Evolutionary conservation across 2,113 vertebrate species (phyloP).

Genomic region (Percopsis transmontana): DNA sequence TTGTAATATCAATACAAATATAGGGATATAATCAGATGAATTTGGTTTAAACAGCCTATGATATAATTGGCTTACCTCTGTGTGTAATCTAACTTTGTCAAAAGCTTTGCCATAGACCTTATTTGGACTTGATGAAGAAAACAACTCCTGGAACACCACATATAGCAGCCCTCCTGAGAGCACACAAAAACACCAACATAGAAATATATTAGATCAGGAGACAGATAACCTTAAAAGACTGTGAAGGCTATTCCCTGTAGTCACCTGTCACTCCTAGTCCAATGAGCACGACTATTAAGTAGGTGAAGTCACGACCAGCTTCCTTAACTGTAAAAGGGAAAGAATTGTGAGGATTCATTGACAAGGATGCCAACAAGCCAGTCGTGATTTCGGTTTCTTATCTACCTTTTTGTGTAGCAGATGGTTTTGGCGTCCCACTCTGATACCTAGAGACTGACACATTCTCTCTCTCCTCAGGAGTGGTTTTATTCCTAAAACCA

Average conservation of each 20-base stretch:
- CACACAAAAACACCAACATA: constrained; percentile 4
- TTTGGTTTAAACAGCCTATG: neutral
- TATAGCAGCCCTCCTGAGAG: constrained; percentile 88
- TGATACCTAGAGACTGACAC: constrained; percentile 67
- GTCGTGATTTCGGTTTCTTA: neutral
- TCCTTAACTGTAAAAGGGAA: constrained; percentile 85
- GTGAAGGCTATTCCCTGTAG: neutral
- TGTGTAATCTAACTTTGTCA: constrained; percentile 86
- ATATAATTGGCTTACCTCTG: constrained; percentile 80
- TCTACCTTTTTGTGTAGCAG: constrained; percentile 85
- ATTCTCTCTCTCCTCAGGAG: constrained; percentile 31
- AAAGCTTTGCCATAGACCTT: constrained; percentile 91
- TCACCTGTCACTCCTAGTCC: constrained; percentile 92
- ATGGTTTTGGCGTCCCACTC: constrained; percentile 56
- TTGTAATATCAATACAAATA: neutral
- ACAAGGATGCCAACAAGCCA: neutral
- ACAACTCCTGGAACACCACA: constrained; percentile 91
- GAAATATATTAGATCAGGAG: neutral
- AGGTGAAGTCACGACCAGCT: constrained; percentile 90
- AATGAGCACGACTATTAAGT: constrained; percentile 88
- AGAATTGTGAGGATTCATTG: neutral
- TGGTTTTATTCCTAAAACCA: constrained; percentile 63
- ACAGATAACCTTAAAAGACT: neutral
- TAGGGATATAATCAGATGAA: neutral
- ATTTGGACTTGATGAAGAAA: constrained; percentile 92